Evolutionary conservation across 2,888 invertebrate genomes (phyloP), one percentile per base, ranked within the genome.

Genomic region (Platerodrilus igneus): DNA sequence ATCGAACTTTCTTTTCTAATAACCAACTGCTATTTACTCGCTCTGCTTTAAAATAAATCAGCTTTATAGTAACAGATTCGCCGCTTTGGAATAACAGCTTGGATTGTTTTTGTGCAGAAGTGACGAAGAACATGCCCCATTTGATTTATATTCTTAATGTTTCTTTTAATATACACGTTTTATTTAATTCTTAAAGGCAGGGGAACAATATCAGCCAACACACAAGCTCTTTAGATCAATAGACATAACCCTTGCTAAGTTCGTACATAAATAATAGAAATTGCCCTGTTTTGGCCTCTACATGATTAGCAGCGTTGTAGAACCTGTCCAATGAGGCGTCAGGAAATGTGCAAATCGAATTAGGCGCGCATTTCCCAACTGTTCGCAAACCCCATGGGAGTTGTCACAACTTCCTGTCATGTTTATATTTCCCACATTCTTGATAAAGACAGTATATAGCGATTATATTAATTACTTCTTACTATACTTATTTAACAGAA

Each of bases 281-380:
- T 45, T 41, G 27, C 29, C 18, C 36, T 45, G 41, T 41, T 45
- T 41, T 30, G 42, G 35, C 56, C 57, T 48, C 56, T 56, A 57
- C 53, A 54, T 54, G 57, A 60, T 59, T 59, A 59, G 56, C 46
- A 43, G 45, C 45, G 51, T 51, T 54, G 53, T 51, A 49, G 53
- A 53, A 50, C 53, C 37, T 55, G 59, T 58, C 60, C 58, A 56
- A 57, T 57, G 56, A 57, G 55, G 55, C 58, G 55, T 55, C 54
- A 51, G 55, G 55, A 58, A 57, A 55, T 50, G 57, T 55, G 55
- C 53, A 60, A 62, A 62, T 62, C 55, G 55, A 60, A 58, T 62
- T 62, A 62, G 52, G 55, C 50, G 51, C 53, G 51, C 57, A 54
- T 58, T 56, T 57, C 56, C 55, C 55, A 55, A 48, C 53, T 54